A percentile compares a stretch with the other conserved stretches of the same genome.
These are phyloP conservation scores for Embidobia sp. DNA, from an alignment of 2,888 invertebrate species.

Conservation along the genomic window DNA sequence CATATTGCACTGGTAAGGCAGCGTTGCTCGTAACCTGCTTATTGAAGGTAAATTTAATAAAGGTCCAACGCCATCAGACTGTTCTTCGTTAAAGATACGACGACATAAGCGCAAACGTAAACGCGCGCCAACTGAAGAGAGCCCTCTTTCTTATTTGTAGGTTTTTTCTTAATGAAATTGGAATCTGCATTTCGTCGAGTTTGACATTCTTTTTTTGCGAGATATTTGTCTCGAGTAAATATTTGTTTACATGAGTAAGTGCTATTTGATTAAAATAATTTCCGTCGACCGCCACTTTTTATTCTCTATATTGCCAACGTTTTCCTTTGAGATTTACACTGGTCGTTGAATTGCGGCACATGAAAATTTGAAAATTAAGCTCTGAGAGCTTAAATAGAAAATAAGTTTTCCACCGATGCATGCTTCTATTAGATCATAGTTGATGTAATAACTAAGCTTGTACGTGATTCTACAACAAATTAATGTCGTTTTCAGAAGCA, in stretches of 20 bases:
- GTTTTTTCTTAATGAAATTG: conserved; percentile 49
- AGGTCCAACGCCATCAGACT: conserved; percentile 59
- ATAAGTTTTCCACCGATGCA: conserved; percentile 6
- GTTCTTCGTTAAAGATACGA: conserved; percentile 61
- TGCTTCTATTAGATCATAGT: background rate
- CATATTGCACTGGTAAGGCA: conserved; percentile 56
- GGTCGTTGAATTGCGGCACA: too few species aligned
- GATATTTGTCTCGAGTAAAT: conserved; percentile 1
- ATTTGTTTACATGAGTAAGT: conserved; percentile 8
- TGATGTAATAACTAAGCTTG: background rate
- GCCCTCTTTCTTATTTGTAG: conserved; percentile 34
- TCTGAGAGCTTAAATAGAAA: conserved; percentile 9
- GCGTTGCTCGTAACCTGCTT: conserved; percentile 66
- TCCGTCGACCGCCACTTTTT: background rate
- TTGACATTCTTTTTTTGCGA: conserved; percentile 1
- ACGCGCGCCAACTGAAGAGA: conserved; percentile 23
- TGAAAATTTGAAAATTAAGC: too few species aligned
- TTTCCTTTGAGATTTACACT: too few species aligned
- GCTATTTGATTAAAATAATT: background rate
- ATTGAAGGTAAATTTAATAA: conserved; percentile 71
- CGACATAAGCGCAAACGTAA: conserved; percentile 44
- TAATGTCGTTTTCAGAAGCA: conserved; percentile 88
- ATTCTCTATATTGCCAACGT: too few species aligned
- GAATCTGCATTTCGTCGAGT: conserved; percentile 13
- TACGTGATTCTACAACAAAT: conserved; percentile 12